phyloP scores from a whole-genome alignment of 2,797 vertebrate genomes.

The Pangasius mekongensis region DNA sequence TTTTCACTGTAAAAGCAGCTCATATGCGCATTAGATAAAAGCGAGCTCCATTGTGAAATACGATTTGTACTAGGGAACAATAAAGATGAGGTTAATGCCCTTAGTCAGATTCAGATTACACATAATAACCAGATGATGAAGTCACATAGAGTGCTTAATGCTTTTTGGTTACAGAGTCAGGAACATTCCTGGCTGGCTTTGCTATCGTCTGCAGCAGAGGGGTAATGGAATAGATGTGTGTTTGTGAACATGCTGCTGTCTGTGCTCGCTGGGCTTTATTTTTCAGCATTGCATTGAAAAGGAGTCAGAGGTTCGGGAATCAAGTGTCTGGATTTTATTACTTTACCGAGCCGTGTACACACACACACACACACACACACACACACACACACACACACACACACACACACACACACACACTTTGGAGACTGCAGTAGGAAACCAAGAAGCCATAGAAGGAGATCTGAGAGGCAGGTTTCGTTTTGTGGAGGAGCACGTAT shows the following conservation, averaged over 20 bases:
- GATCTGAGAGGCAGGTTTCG: slow-evolving; percentile 27
- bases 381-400: slow-evolving; percentile 15
- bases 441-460: slow-evolving; percentile 50
- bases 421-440: slow-evolving; percentile 5
- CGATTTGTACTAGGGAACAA: slow-evolving; percentile 22
- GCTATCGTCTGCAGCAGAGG: not conserved
- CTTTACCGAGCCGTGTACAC: not conserved
- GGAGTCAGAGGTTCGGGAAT: slow-evolving; percentile 38
- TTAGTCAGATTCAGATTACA: slow-evolving; percentile 23
- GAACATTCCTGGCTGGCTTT: slow-evolving; percentile 22
- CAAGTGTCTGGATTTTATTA: slow-evolving; percentile 54
- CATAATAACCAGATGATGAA: slow-evolving; percentile 32
- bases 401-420: not conserved
- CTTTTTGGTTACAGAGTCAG: slow-evolving; percentile 2
- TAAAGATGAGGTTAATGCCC: slow-evolving; percentile 30
- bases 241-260: slow-evolving; percentile 29
- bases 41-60: slow-evolving; percentile 7
- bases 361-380: slow-evolving; percentile 27
- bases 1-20: slow-evolving; percentile 9
- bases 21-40: slow-evolving; percentile 14
- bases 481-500: slow-evolving; percentile 34
- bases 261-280: slow-evolving; percentile 19
- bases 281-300: slow-evolving; percentile 36
- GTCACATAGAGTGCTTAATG: slow-evolving; percentile 30
- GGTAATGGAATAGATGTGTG: not conserved